These are phyloP conservation scores for Caenorhabditis afra DNA, from an alignment of 2,888 invertebrate genomes.

Conservation along the genomic window DNA sequence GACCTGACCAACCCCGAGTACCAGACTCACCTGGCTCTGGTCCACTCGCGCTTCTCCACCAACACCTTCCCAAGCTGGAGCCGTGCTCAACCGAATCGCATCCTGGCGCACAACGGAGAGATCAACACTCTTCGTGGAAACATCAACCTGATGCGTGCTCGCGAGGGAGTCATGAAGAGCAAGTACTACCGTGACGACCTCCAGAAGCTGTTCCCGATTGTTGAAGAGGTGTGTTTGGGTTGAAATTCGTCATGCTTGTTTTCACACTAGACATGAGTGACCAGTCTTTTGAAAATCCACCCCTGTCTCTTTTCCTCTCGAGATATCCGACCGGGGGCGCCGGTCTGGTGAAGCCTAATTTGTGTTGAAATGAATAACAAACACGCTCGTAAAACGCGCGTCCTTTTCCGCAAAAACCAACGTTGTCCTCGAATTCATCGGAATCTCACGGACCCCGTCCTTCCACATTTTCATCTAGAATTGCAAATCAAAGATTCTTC, in stretches of 20 bases:
- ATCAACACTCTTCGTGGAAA: slow-evolving; percentile 99
- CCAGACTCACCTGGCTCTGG: slow-evolving; percentile 94
- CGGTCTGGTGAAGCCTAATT: slow-evolving; percentile 35
- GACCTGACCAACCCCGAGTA: slow-evolving; percentile 85
- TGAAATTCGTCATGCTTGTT: slow-evolving; percentile 33
- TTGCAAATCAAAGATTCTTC: slow-evolving; percentile 22
- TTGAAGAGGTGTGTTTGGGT: slow-evolving; percentile 84
- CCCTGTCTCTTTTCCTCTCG: neutral
- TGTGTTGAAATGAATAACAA: slow-evolving; percentile 35
- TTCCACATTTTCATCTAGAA: slow-evolving; percentile 2
- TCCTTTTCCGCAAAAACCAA: slow-evolving; percentile 4
- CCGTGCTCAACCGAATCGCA: slow-evolving; percentile 95
- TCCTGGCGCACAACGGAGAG: slow-evolving; percentile 98
- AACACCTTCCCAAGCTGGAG: slow-evolving; percentile 99
- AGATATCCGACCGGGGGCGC: neutral
- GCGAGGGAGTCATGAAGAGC: slow-evolving; percentile 83
- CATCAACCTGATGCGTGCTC: slow-evolving; percentile 97
- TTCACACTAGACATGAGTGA: slow-evolving; percentile 3
- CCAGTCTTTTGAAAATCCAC: slow-evolving; percentile 2
- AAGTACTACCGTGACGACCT: slow-evolving; percentile 88
- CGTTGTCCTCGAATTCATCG: neutral
- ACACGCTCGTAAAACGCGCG: slow-evolving; percentile 47
- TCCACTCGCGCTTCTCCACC: slow-evolving; percentile 98
- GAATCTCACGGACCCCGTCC: neutral
- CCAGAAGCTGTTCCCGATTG: slow-evolving; percentile 91